These are phyloP conservation scores for Pyrgus malvae DNA, from an alignment of 2,888 invertebrate species.

Conservation along the genomic window DNA sequence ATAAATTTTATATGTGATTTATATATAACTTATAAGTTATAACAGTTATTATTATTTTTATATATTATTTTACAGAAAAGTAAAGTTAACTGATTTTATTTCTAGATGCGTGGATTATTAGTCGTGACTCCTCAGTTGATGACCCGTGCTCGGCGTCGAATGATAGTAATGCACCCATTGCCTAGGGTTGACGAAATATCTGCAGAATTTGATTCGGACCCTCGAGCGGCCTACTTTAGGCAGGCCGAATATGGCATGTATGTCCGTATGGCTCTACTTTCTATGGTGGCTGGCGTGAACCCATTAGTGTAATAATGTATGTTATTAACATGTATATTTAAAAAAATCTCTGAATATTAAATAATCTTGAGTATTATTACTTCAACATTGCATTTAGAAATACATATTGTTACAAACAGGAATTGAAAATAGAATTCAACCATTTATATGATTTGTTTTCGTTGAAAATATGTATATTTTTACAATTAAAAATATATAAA, in stretches of 20 bases:
- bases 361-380: no score
- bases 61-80: no score
- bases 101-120: constrained; percentile 93
- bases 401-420: no score
- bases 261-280: constrained; percentile 97
- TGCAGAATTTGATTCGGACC: constrained; percentile 96
- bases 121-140: constrained; percentile 97
- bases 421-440: no score
- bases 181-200: constrained; percentile 98
- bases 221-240: constrained; percentile 98
- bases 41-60: constrained; percentile 39
- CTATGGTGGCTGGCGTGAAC: constrained; percentile 90
- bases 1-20: no score
- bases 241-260: constrained; percentile 99
- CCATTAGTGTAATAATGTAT: constrained; percentile 60
- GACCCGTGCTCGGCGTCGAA: constrained; percentile 95
- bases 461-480: no score
- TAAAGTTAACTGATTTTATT: no score
- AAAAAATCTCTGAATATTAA: no score
- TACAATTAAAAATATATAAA: no score
- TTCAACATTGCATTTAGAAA: no score
- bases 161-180: constrained; percentile 98
- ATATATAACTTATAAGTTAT: not conserved
- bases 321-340: no score
- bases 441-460: no score